Base-by-base conservation (phyloP, 2,113 vertebrate genomes). In the Lichenostomus cassidix region DNA sequence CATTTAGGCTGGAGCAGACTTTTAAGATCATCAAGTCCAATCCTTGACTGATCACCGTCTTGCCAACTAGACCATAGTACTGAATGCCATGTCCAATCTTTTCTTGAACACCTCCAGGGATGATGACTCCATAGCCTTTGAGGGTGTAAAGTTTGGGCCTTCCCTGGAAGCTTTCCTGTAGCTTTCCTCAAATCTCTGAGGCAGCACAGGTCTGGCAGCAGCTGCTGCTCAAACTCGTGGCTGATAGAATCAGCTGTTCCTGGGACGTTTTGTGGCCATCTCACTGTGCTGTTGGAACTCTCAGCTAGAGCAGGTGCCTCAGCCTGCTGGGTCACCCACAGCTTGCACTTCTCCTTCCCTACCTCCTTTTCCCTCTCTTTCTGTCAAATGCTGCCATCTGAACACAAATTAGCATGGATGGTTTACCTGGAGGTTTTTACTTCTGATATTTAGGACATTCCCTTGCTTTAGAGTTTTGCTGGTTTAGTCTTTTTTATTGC, bases 141-240 rank as follows among this genome's bases (percentile, higher is more conserved):
- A 91, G 17, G 23, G 0, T 59, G 33, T 24, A 20, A 59, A 27
- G 5, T 39, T 4, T 64, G 24, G 11, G 37, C 27, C 31, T 75
- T 82, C 70, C 28, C 8, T 19, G 39, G 29, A 39, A 47, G 18
- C 25, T 77, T 67, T 76, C 21, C 25, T 49, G 27, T 5, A 56
- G 49, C n/a, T 60, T 77, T 86, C 20, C 14, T 79, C 24, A 15
- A 1, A 28, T 55, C 9, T 2, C n/a, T 1, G 1, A 21, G 33
- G 29, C 15, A 44, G 27, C 39, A 19, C 39, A 70, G 64, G 25
- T 50, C 28, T 74, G 19, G 42, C 24, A 74, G 47, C 31, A 44
- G 0, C 29, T 64, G 27, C 52, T 60, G 28, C 41, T 75, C 31
- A 31, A 14, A 31, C 5, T 6, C 0, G 0, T 16, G 9, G 47